Percentiles rank a stretch among this genome's conserved stretches.
phyloP scores from a whole-genome alignment of 2,113 vertebrate species.

The Catagonus wagneri region DNA sequence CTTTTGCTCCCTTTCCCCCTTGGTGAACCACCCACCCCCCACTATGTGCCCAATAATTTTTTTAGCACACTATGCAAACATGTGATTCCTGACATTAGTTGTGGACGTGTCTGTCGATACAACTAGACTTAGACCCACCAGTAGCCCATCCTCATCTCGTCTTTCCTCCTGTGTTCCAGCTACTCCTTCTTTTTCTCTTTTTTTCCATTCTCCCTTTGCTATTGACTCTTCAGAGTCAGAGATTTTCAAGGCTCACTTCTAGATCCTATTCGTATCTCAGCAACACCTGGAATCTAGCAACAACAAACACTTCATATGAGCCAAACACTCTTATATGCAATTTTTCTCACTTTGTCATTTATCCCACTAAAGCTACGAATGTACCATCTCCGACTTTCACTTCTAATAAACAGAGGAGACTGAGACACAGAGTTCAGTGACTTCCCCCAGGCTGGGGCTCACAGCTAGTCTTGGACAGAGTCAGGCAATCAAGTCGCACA shows the following conservation, averaged over 20 bases:
- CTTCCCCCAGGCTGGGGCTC: neutral
- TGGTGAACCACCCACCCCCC: neutral
- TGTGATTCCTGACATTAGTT: neutral
- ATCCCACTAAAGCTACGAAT: neutral
- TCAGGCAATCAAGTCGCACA: neutral
- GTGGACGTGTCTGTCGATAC: neutral
- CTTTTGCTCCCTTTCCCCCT: neutral
- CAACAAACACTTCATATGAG: neutral
- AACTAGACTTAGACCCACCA: neutral
- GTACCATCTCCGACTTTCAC: fast-evolving
- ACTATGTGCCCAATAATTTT: neutral
- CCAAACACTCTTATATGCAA: neutral
- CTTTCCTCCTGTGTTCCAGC: neutral
- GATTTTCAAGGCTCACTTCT: neutral
- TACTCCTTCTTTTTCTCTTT: neutral
- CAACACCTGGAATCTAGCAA: neutral
- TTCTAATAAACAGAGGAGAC: neutral
- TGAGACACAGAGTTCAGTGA: neutral
- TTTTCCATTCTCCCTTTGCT: too few species aligned
- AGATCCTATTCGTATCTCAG: neutral
- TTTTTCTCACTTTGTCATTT: neutral
- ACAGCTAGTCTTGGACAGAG: neutral
- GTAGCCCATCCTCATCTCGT: too few species aligned
- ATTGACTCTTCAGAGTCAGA: neutral
- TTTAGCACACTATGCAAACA: neutral